phyloP scores from a whole-genome alignment of 2,797 vertebrate genomes.

The Phalloptychus januarius region DNA sequence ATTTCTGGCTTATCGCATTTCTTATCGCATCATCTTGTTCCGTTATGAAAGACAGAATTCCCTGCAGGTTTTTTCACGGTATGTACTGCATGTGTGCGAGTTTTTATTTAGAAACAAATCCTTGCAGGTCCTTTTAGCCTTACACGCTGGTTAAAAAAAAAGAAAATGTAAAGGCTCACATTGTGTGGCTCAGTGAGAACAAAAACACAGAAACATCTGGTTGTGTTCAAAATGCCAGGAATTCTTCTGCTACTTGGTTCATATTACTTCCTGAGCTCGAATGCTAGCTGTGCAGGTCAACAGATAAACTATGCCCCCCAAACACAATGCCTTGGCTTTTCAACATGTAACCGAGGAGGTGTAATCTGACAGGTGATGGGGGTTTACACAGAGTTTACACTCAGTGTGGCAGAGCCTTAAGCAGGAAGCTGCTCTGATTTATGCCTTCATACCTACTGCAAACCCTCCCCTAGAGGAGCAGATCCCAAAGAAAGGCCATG shows the following conservation, averaged over 20 bases:
- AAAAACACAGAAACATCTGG: slow-evolving; percentile 69
- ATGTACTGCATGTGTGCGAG: neutral
- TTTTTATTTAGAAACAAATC: slow-evolving; percentile 9
- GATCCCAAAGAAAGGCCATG: slow-evolving; percentile 11
- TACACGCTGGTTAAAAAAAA: slow-evolving; percentile 18
- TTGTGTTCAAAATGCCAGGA: slow-evolving; percentile 74
- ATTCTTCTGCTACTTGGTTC: slow-evolving; percentile 72
- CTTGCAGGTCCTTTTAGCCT: slow-evolving; percentile 14
- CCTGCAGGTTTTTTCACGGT: slow-evolving; percentile 32
- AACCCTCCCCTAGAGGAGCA: slow-evolving; percentile 16
- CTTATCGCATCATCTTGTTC: slow-evolving; percentile 53
- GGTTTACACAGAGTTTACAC: slow-evolving; percentile 47
- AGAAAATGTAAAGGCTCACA: slow-evolving; percentile 9
- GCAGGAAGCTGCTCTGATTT: slow-evolving; percentile 32
- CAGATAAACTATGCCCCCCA: slow-evolving; percentile 60
- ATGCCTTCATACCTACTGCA: slow-evolving; percentile 11
- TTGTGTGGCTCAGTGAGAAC: slow-evolving; percentile 34
- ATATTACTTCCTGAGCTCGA: slow-evolving; percentile 70
- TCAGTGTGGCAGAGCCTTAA: slow-evolving; percentile 22
- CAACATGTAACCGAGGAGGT: slow-evolving; percentile 36
- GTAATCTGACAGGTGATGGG: slow-evolving; percentile 20
- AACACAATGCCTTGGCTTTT: slow-evolving; percentile 64
- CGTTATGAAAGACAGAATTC: slow-evolving; percentile 51
- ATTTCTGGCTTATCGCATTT: slow-evolving; percentile 30
- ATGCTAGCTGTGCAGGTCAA: slow-evolving; percentile 55